Evolutionary conservation across 2,797 vertebrate genomes (phyloP).

Genomic region (Gouania willdenowi): DNA sequence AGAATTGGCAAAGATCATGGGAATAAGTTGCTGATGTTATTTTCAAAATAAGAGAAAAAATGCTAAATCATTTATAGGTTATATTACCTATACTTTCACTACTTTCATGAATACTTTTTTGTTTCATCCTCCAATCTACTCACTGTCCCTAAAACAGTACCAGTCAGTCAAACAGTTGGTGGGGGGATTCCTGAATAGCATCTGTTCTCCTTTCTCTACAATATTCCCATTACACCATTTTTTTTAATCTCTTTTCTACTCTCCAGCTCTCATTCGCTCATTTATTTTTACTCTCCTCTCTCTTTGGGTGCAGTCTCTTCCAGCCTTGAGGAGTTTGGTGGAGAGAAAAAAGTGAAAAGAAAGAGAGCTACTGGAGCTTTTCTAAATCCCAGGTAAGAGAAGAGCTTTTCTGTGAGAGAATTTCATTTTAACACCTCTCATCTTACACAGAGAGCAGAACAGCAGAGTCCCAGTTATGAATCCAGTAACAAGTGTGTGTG

Average conservation of each 20-base stretch:
- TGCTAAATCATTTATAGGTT: no score
- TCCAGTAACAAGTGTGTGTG: slow-evolving; percentile 63
- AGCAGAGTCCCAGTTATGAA: slow-evolving; percentile 69
- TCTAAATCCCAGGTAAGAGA: slow-evolving; percentile 74
- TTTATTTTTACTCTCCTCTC: slow-evolving; percentile 35
- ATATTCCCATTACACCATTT: slow-evolving; percentile 22
- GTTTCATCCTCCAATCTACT: slow-evolving; percentile 20
- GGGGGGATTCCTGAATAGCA: slow-evolving; percentile 42
- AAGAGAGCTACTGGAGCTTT: slow-evolving; percentile 55
- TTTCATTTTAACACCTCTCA: slow-evolving; percentile 74
- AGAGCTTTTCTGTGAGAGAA: slow-evolving; percentile 69
- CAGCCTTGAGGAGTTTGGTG: slow-evolving; percentile 28
- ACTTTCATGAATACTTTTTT: no score
- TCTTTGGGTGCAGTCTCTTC: slow-evolving; percentile 17
- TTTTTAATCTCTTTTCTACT: slow-evolving; percentile 54
- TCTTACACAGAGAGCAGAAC: slow-evolving; percentile 55
- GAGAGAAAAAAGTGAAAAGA: slow-evolving; percentile 2
- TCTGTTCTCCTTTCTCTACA: slow-evolving; percentile 29
- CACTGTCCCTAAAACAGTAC: slow-evolving; percentile 20
- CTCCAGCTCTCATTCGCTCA: slow-evolving; percentile 39
- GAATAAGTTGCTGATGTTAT: no score
- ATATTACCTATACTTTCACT: no score
- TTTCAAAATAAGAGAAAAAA: no score
- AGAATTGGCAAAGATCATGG: no score
- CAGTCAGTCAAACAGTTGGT: no score